Percentiles rank a stretch among this genome's conserved stretches.
phyloP scores from a whole-genome alignment of 2,113 vertebrate species.

The Oceanites oceanicus region DNA sequence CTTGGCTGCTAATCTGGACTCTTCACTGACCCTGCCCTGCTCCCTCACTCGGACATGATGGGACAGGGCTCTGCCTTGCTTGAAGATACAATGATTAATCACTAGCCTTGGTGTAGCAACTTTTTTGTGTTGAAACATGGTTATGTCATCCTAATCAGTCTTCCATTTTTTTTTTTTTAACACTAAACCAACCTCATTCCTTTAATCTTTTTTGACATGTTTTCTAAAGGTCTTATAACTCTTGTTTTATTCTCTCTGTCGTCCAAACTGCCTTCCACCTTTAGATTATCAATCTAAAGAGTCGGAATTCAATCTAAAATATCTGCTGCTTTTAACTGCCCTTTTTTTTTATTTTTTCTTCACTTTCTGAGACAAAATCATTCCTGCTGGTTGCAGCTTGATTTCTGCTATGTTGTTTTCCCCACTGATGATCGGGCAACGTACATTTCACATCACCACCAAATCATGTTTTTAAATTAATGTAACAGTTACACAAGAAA shows the following conservation, averaged over 20 bases:
- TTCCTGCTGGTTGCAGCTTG: neutral
- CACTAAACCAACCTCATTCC: neutral
- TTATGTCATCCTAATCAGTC: neutral
- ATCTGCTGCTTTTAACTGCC: neutral
- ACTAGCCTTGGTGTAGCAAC: neutral
- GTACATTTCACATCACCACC: neutral
- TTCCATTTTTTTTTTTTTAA: neutral
- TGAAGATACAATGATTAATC: neutral
- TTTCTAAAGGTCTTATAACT: neutral
- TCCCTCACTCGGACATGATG: neutral
- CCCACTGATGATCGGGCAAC: neutral
- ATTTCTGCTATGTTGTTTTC: neutral
- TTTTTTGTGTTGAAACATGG: neutral
- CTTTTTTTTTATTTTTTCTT: neutral
- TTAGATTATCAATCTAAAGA: neutral
- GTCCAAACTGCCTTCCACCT: neutral
- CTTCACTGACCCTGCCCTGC: neutral
- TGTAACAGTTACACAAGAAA: neutral
- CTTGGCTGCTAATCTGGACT: neutral
- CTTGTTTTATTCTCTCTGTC: neutral
- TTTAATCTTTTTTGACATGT: neutral
- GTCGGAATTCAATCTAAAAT: neutral
- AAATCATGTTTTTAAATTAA: neutral
- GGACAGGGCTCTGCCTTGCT: neutral
- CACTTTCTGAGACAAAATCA: neutral